These are phyloP conservation scores for Psammodynastes pulverulentus DNA, from an alignment of 2,113 vertebrate genomes.

Conservation along the genomic window DNA sequence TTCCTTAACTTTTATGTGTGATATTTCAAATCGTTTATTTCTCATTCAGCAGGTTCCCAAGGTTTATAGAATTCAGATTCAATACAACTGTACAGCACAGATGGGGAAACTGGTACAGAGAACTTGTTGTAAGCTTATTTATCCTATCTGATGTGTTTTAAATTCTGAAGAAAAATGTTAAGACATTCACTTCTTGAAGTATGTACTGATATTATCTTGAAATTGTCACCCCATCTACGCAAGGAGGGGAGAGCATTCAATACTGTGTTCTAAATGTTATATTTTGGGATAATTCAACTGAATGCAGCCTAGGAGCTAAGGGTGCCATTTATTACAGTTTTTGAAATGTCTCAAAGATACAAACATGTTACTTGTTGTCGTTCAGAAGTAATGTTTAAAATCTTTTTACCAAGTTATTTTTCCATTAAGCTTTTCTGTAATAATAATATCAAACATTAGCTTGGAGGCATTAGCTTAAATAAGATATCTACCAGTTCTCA, in stretches of 20 bases:
- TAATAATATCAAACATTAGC: background rate
- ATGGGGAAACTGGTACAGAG: background rate
- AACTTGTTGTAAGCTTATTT: background rate
- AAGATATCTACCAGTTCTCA: background rate
- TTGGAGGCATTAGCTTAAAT: too few relatives aligned
- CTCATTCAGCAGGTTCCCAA: background rate
- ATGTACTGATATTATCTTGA: slow-evolving; percentile 20
- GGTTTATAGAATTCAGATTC: background rate
- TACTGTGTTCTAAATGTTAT: slow-evolving; percentile 19
- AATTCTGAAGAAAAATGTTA: slow-evolving; percentile 11
- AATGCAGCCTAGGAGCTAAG: background rate
- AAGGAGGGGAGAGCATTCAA: slow-evolving; percentile 8
- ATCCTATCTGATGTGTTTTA: background rate
- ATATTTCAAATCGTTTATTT: background rate
- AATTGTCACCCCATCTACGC: slow-evolving; percentile 39
- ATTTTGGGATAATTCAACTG: slow-evolving; percentile 18
- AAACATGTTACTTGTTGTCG: background rate
- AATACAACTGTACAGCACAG: background rate
- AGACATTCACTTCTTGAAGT: slow-evolving; percentile 34
- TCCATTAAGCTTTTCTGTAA: background rate
- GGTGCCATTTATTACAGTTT: slow-evolving; percentile 12
- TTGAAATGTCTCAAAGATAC: background rate
- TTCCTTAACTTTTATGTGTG: background rate
- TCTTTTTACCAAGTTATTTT: background rate
- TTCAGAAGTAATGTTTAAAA: slow-evolving; percentile 2